Evolutionary conservation across 1,140 invertebrate species (phyloP).

Genomic region (Drosophila yakuba): DNA sequence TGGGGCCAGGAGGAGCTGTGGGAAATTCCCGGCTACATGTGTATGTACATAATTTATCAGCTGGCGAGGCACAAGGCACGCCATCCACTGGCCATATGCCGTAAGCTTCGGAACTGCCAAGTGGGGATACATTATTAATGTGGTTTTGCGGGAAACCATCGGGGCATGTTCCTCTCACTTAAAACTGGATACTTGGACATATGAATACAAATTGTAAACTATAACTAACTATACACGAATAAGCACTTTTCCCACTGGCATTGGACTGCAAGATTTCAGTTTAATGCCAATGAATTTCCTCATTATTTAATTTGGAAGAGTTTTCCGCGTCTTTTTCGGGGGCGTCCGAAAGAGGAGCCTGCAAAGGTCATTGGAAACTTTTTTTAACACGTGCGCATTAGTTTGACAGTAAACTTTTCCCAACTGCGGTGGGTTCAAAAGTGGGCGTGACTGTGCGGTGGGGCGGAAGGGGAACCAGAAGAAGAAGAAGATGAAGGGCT

Average conservation of each 20-base stretch:
- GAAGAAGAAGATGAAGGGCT: constrained; percentile 7
- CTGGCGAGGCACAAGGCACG: no score
- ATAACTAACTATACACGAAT: no score
- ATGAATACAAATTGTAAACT: no score
- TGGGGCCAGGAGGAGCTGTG: constrained; percentile 1
- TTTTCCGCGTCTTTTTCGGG: background rate
- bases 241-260: no score
- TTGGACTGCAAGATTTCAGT: background rate
- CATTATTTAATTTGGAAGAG: constrained; percentile 15
- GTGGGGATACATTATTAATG: constrained; percentile 20
- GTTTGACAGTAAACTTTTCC: constrained; percentile 65
- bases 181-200: no score
- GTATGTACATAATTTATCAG: constrained; percentile 12
- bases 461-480: background rate
- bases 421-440: background rate
- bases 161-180: background rate
- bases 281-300: constrained; percentile 1
- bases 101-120: background rate
- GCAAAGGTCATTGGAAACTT: constrained; percentile 46
- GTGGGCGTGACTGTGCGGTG: background rate
- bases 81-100: background rate
- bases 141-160: background rate
- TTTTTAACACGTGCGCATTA: constrained; percentile 58
- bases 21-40: constrained; percentile 1
- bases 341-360: background rate